phyloP scores from a whole-genome alignment of 2,797 vertebrate genomes.

The Meriones psammophilus region DNA sequence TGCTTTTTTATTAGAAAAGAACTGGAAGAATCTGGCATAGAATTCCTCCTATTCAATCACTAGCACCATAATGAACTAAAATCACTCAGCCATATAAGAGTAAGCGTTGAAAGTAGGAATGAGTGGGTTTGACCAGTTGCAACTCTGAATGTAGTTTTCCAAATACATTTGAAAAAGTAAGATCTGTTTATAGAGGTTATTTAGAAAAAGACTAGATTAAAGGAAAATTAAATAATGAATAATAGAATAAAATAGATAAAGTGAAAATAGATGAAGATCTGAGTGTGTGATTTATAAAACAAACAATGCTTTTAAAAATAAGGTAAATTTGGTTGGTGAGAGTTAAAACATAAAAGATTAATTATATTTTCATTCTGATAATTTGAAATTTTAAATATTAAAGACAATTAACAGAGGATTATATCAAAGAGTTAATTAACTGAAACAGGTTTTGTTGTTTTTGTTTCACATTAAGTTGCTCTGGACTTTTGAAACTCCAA shows the following conservation, averaged over 20 bases:
- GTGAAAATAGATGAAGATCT: constrained; percentile 9
- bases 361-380: background rate
- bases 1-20: constrained; percentile 1
- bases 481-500: constrained; percentile 20
- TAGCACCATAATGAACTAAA: background rate
- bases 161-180: constrained; percentile 6
- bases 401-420: constrained; percentile 39
- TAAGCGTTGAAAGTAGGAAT: background rate
- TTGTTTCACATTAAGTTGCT: background rate
- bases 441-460: background rate
- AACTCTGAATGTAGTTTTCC: background rate
- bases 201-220: background rate
- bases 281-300: constrained; percentile 15
- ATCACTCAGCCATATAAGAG: background rate
- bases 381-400: constrained; percentile 38
- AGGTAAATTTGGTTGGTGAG: background rate
- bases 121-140: background rate
- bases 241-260: background rate
- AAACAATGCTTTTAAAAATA: background rate
- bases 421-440: background rate
- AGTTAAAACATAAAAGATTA: background rate
- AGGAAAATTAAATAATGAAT: background rate
- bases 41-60: background rate
- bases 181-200: background rate
- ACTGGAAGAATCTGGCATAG: background rate